phyloP scores from a whole-genome alignment of 1,140 invertebrate species.

The Calosoma granatense region DNA sequence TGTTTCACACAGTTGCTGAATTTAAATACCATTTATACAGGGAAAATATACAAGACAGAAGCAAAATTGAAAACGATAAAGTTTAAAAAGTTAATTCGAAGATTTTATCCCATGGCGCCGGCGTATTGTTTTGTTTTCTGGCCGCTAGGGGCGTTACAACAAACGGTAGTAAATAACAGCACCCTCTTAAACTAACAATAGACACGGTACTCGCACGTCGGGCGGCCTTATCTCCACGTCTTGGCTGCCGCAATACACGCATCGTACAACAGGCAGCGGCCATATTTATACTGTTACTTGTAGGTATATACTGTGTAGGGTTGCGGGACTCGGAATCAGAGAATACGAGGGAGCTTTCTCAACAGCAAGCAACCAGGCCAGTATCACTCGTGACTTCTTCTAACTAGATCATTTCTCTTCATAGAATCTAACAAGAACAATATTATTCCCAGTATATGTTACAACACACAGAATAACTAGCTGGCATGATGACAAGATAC shows the following conservation, averaged over 20 bases:
- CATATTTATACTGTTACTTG: neutral
- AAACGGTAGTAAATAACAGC: neutral
- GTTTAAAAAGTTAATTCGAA: neutral
- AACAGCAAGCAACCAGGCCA: too few species aligned
- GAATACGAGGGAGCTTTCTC: neutral
- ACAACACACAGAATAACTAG: too few species aligned
- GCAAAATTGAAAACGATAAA: neutral
- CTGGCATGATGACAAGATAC: too few species aligned
- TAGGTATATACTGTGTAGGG: too few species aligned
- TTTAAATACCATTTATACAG: too few species aligned
- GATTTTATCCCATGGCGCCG: neutral
- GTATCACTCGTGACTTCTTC: too few species aligned
- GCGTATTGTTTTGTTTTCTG: neutral
- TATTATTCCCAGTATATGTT: too few species aligned
- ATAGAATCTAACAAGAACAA: too few species aligned
- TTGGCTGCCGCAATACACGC: neutral
- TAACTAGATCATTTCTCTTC: too few species aligned
- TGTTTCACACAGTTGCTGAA: too few species aligned
- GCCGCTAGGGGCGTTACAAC: neutral
- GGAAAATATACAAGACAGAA: too few species aligned
- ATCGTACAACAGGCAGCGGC: neutral
- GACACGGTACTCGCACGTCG: conserved; percentile 15
- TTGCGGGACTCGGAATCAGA: neutral
- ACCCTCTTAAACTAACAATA: conserved; percentile 20
- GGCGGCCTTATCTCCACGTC: conserved; percentile 15